Percentiles rank a stretch among this genome's conserved stretches.
Evolutionary conservation across 2,888 invertebrate species (phyloP).

Genomic region (Cryptus armator): DNA sequence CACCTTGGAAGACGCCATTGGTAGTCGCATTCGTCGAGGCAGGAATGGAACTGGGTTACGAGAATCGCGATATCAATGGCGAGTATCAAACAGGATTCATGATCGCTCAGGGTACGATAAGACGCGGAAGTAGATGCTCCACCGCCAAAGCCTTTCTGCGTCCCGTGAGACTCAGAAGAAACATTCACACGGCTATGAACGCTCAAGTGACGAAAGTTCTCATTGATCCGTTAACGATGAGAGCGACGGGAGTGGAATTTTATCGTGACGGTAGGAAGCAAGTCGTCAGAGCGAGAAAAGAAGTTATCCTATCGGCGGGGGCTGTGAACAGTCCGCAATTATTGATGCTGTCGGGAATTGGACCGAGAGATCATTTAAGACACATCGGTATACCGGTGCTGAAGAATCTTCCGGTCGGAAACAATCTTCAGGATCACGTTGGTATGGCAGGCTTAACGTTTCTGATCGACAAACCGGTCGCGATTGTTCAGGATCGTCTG

Average conservation of each 20-base stretch:
- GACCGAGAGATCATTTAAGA: conserved; percentile 90
- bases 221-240: conserved; percentile 91
- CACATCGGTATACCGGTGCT: conserved; percentile 91
- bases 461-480: conserved; percentile 92
- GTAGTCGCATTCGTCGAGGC: conserved; percentile 94
- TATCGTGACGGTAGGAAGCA: conserved; percentile 90
- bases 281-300: conserved; percentile 91
- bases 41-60: conserved; percentile 93
- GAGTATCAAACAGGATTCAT: conserved; percentile 92
- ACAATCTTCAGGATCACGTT: conserved; percentile 95
- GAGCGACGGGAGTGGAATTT: conserved; percentile 93
- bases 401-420: conserved; percentile 91
- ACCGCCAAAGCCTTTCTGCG: conserved; percentile 95
- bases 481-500: conserved; percentile 92
- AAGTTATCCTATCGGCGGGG: conserved; percentile 95
- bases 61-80: conserved; percentile 93
- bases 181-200: conserved; percentile 93
- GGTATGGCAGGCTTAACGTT: conserved; percentile 94
- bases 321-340: conserved; percentile 97
- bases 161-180: conserved; percentile 91
- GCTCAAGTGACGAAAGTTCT: conserved; percentile 92
- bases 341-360: conserved; percentile 95
- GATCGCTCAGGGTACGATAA: conserved; percentile 93
- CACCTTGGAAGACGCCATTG: conserved; percentile 93
- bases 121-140: conserved; percentile 92